Base-by-base conservation (phyloP, 2,113 vertebrate species). In the Nymphicus hollandicus region DNA sequence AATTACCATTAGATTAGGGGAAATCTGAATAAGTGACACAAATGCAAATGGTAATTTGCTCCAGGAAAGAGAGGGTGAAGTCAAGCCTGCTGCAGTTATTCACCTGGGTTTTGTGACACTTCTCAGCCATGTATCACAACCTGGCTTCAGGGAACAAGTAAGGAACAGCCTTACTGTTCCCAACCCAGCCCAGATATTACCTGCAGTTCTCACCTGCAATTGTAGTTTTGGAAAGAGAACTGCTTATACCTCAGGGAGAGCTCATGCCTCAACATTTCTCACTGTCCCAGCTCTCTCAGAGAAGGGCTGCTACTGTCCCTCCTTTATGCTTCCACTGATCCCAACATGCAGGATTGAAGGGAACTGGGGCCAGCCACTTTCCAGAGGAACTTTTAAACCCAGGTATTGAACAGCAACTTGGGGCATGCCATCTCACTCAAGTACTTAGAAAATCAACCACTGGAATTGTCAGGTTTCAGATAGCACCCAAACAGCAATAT, bases 21-120 rank as follows among this genome's bases (percentile, higher is more conserved):
- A 87, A 91, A 94, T 39, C 7, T 72, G 56, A 94, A 72, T 19
- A 73, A 63, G 17, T 50, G 46, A 81, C 81, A 92, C 8, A 86
- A 81, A 74, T 35, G 25, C 25, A 94, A 89, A 78, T 61, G 16
- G n/a, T 41, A 76, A 90, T 68, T 80, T 37, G 56, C 28, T 69
- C 63, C 63, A 80, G 47, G 63, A 82, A 76, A 85, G 20, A 65
- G 43, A 63, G 13, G 47, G 39, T 80, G 50, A 90, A 90, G 44
- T 55, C 61, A 88, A 82, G 44, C 19, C 27, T 61, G 17, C 61
- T 91, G 33, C 52, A 52, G 44, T 87, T 52, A 68, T 27, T 86
- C 27, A n/a, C 65, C n/a, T 76, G 29, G 17, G 19, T 13, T 76
- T 91, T 65, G 27, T 65, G 74, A 80, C 74, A 61, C 15, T 61